A percentile compares a stretch with the other conserved stretches of the same genome.
These are phyloP conservation scores for Laothoe populi DNA, from an alignment of 2,888 invertebrate genomes.

Conservation along the genomic window DNA sequence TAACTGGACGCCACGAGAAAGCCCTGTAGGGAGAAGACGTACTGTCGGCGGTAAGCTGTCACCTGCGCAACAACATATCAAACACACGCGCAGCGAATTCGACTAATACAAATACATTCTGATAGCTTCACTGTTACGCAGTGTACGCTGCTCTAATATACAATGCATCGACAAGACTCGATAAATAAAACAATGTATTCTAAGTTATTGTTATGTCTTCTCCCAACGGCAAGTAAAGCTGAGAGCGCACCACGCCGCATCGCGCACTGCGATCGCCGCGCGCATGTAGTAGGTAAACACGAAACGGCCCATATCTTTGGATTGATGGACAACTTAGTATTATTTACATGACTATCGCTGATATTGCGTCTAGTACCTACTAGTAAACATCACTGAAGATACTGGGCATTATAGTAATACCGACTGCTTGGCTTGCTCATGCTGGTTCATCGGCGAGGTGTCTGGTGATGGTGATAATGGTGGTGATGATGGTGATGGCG, in stretches of 20 bases:
- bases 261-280: constrained; percentile 79
- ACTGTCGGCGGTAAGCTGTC: constrained; percentile 28
- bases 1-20: constrained; percentile 75
- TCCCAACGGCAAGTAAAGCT: constrained; percentile 64
- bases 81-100: constrained; percentile 5
- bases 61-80: constrained; percentile 3
- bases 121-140: background rate
- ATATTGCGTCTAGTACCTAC: no score
- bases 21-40: constrained; percentile 64
- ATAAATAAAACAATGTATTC: background rate
- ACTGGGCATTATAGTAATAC: constrained; percentile 16
- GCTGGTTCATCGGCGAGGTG: constrained; percentile 54
- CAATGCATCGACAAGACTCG: no score
- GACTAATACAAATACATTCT: background rate
- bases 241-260: constrained; percentile 74
- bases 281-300: constrained; percentile 74
- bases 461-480: no score
- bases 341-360: constrained; percentile 4
- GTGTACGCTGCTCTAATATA: background rate
- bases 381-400: constrained; percentile 30
- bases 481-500: constrained; percentile 44
- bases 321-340: constrained; percentile 3
- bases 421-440: constrained; percentile 74
- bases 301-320: constrained; percentile 19
- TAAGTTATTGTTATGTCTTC: constrained; percentile 59